These are phyloP conservation scores for Hafferia zeledoni DNA, from an alignment of 2,797 vertebrate species.

Conservation along the genomic window DNA sequence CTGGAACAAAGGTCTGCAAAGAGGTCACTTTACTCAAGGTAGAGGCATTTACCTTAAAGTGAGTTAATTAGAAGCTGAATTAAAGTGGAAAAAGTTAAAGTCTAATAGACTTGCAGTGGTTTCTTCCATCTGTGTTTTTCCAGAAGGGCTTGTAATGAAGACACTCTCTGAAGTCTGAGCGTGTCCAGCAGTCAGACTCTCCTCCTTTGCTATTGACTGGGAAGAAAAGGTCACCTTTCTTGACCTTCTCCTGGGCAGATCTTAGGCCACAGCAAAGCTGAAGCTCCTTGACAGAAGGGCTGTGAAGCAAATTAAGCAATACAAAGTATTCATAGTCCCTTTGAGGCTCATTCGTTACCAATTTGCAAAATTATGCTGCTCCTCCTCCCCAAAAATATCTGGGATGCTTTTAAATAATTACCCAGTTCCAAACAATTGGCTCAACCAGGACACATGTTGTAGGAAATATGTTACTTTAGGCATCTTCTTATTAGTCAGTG, in stretches of 20 bases:
- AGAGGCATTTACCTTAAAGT: neutral
- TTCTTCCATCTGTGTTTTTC: neutral
- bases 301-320: constrained; percentile 28
- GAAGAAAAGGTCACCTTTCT: neutral
- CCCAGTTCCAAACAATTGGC: constrained; percentile 59
- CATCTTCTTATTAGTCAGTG: constrained; percentile 25
- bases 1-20: neutral
- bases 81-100: neutral
- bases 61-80: constrained; percentile 2
- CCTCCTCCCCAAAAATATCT: neutral
- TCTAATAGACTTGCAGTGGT: neutral
- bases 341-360: constrained; percentile 44
- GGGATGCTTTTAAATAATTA: constrained; percentile 54
- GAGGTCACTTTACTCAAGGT: neutral
- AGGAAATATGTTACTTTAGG: constrained; percentile 57
- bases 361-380: constrained; percentile 43
- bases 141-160: neutral
- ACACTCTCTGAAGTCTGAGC: neutral
- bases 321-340: neutral
- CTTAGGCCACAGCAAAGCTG: neutral
- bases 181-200: neutral
- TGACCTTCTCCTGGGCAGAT: neutral
- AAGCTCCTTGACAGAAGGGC: neutral
- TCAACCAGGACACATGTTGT: constrained; percentile 46
- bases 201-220: neutral